Evolutionary conservation across 2,888 invertebrate genomes (phyloP), one percentile per base, ranked within the genome.

Genomic region (Merodon equestris): DNA sequence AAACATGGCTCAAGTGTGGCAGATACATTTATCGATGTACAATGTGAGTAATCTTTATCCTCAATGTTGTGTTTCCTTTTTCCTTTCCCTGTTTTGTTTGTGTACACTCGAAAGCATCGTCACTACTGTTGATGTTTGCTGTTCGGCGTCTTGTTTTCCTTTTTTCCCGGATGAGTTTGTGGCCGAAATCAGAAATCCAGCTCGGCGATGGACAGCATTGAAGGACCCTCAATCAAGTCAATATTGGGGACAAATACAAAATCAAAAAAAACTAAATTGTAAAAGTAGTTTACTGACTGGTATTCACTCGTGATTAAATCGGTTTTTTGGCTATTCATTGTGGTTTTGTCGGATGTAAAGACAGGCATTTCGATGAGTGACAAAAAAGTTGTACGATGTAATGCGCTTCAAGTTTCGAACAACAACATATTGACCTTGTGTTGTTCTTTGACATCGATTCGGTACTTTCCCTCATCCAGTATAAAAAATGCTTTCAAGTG

Each of bases 1-100:
- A 92, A 93, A 83, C 96, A 97, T 79, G 97, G 97, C 14, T 91
- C 91, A 60, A 91, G 92, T 81, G 92, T 91, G 54, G 92, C 93
- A 10, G 91, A 92, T 15, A 93, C 94, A 3, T 90, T 91, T 82
- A 90, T 97, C 83, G 94, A 96, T 88, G 96, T 97, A 44, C 92
- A 94, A 89, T 97, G 97, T 97, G 90, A 94, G 88, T 86, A 81
- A 40, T 40, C 12, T 40, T 3, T 9, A n/a, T 40, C 3, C 27
- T 13, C 36, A 36, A 9, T 53, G 15, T 53, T 42, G 57, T 42
- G 18, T 15, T 56, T 15, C 19, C 4, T 7, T 57, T 42, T 42
- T 19, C 66, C 42, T 40, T 74, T 71, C 68, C 38, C 58, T 47
- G 56, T 44, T 56, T 57, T n/a, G n/a, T 42, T 13, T 34, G 13